Evolutionary conservation across 1,140 invertebrate genomes (phyloP).

Genomic region (Drosophila rufa): DNA sequence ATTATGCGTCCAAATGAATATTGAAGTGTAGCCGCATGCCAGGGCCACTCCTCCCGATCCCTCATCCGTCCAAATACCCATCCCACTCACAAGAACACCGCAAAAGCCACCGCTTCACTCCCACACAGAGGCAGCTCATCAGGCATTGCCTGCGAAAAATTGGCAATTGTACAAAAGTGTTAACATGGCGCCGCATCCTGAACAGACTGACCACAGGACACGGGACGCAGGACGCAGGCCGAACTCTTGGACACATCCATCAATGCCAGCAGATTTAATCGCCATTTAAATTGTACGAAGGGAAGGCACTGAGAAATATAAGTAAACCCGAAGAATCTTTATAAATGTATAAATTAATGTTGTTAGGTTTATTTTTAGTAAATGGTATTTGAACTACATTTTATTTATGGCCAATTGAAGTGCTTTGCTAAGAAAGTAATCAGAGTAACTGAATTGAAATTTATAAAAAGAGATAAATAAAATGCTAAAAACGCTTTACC

Average conservation of each 20-base stretch:
- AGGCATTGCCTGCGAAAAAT: constrained; percentile 69
- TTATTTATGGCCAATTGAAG: too few species aligned
- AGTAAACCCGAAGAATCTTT: too few species aligned
- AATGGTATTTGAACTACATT: too few species aligned
- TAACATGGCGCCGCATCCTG: constrained; percentile 80
- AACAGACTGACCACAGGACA: constrained; percentile 73
- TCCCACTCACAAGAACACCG: constrained; percentile 52
- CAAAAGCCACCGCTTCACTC: constrained; percentile 66
- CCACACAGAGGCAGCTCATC: constrained; percentile 53
- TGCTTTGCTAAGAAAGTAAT: too few species aligned
- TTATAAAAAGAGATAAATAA: too few species aligned
- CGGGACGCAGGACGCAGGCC: constrained; percentile 14
- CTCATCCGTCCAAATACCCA: not conserved
- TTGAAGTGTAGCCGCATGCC: constrained; percentile 79
- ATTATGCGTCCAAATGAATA: constrained; percentile 83
- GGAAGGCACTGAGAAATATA: constrained; percentile 8
- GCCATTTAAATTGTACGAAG: constrained; percentile 81
- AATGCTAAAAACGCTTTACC: not conserved
- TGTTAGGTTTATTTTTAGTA: too few species aligned
- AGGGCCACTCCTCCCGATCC: constrained; percentile 26
- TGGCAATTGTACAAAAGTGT: constrained; percentile 84
- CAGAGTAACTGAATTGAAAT: too few species aligned
- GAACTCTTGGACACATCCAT: constrained; percentile 79
- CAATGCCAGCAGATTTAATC: constrained; percentile 84
- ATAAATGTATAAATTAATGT: not conserved